Percentiles rank a stretch among this genome's conserved stretches.
These are phyloP conservation scores for Mystacornis crossleyi DNA, from an alignment of 2,113 vertebrate species.

Conservation along the genomic window DNA sequence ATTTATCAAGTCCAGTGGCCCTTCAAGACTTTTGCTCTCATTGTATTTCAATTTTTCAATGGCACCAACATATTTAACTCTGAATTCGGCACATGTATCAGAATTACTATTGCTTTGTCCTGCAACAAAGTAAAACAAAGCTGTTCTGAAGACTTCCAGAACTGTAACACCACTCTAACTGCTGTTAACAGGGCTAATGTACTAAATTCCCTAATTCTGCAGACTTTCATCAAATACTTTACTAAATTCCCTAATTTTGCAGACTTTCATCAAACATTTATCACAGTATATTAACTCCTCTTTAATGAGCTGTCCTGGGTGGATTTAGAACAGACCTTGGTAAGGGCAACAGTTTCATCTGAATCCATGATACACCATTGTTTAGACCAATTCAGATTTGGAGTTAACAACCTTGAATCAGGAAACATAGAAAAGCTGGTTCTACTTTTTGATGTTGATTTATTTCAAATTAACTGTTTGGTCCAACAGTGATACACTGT, in stretches of 20 bases:
- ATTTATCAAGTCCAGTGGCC: slow-evolving; percentile 93
- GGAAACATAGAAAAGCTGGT: not conserved
- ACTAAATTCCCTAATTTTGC: not conserved
- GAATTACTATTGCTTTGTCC: slow-evolving; percentile 87
- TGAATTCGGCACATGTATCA: slow-evolving; percentile 92
- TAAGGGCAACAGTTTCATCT: not conserved
- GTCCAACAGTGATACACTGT: not conserved
- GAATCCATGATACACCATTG: not conserved
- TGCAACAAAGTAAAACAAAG: slow-evolving; percentile 40
- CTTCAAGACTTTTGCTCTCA: slow-evolving; percentile 87
- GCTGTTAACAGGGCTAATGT: not conserved
- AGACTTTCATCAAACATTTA: not conserved
- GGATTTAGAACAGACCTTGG: not conserved
- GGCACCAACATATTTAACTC: slow-evolving; percentile 92
- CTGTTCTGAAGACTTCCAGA: not conserved
- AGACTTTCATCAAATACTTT: too few relatives aligned
- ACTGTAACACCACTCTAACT: not conserved
- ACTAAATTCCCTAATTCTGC: not conserved
- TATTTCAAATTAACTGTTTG: not conserved
- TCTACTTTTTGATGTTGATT: not conserved
- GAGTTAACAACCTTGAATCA: not conserved
- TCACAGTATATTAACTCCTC: not conserved
- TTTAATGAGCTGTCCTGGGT: not conserved
- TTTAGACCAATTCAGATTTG: not conserved
- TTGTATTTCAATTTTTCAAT: slow-evolving; percentile 89